Conservation (phyloP, 2,888 invertebrate species). For the Andrena flavipes region DNA sequence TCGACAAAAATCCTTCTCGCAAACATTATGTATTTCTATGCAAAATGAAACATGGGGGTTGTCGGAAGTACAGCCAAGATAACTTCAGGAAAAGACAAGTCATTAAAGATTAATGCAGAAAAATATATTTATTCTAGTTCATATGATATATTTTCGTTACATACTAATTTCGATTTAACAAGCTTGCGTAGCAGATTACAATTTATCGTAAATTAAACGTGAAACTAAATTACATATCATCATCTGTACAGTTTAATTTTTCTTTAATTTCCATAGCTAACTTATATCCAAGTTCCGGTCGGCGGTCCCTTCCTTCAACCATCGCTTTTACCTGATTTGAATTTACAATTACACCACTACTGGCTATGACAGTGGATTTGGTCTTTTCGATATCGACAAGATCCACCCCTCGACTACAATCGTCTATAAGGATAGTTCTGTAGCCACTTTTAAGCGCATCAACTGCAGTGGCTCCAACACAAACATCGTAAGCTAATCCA, state of each 20-base stretch:
- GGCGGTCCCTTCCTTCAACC: constrained; percentile 94
- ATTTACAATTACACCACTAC: constrained; percentile 92
- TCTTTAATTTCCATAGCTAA: constrained; percentile 92
- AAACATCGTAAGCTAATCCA: constrained; percentile 97
- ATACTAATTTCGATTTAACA: constrained; percentile 4
- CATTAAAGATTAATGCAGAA: constrained; percentile 22
- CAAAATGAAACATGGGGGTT: too few relatives aligned
- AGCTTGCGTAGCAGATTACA: constrained; percentile 11
- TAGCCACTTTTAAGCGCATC: constrained; percentile 96
- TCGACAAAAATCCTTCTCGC: too few relatives aligned
- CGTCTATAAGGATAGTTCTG: constrained; percentile 94
- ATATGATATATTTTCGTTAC: constrained; percentile 8
- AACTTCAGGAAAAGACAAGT: neutral
- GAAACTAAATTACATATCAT: constrained; percentile 37
- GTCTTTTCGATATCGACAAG: constrained; percentile 93
- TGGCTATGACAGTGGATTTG: constrained; percentile 90
- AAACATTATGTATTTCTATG: too few relatives aligned
- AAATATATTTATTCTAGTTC: constrained; percentile 42
- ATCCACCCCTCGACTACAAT: constrained; percentile 96
- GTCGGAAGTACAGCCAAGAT: too few relatives aligned
- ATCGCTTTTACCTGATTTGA: constrained; percentile 93
- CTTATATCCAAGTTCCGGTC: constrained; percentile 95
- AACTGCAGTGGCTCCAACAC: constrained; percentile 95
- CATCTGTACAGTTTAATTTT: constrained; percentile 50
- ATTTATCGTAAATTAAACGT: neutral